phyloP scores from a whole-genome alignment of 1,140 invertebrate species.

The Cydia amplana region DNA sequence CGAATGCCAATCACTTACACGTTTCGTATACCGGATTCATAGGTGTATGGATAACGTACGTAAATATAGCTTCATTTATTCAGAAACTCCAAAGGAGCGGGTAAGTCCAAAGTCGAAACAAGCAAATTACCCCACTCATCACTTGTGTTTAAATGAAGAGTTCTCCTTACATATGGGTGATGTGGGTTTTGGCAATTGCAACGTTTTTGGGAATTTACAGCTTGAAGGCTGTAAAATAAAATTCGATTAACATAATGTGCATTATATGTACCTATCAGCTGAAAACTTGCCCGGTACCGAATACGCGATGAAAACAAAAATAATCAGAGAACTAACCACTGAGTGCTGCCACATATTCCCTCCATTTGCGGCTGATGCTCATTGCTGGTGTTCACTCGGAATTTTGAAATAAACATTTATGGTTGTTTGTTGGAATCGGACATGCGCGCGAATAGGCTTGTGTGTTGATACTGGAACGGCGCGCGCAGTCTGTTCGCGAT shows the following conservation, averaged over 20 bases:
- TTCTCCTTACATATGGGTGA: background rate
- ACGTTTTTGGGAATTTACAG: background rate
- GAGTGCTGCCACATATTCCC: constrained; percentile 71
- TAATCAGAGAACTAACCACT: constrained; percentile 68
- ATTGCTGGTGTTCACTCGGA: constrained; percentile 57
- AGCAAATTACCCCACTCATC: background rate
- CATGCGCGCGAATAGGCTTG: constrained; percentile 52
- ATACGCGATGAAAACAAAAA: constrained; percentile 35
- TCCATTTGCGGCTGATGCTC: constrained; percentile 68
- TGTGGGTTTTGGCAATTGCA: background rate
- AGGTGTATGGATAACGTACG: no score
- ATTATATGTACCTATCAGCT: constrained; percentile 30
- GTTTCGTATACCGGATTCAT: background rate
- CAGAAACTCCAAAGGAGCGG: background rate
- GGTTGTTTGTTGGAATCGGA: constrained; percentile 45
- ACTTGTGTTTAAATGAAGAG: background rate
- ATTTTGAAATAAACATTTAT: constrained; percentile 70
- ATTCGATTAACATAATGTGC: constrained; percentile 12
- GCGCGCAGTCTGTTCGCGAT: constrained; percentile 43
- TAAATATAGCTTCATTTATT: no score
- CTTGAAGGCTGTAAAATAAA: constrained; percentile 33
- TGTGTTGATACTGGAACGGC: constrained; percentile 44
- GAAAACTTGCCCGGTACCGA: constrained; percentile 34
- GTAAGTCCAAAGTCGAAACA: constrained; percentile 4
- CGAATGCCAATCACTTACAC: background rate